Percentiles rank a stretch among this genome's conserved stretches.
phyloP scores from a whole-genome alignment of 2,113 vertebrate genomes.

The Phodopus roborovskii region DNA sequence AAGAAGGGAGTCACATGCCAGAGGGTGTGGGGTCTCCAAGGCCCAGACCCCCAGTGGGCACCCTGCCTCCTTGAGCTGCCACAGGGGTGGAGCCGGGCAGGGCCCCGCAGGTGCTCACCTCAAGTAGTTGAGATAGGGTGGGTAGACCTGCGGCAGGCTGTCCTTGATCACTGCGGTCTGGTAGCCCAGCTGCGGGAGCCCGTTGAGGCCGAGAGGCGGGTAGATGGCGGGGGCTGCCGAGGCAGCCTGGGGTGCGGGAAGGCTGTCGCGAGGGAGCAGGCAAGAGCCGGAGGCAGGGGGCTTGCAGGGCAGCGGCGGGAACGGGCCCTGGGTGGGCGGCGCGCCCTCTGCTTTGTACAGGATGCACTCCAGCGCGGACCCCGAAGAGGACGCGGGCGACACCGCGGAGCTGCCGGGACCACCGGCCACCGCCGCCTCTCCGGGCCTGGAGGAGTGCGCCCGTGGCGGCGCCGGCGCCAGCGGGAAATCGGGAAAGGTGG shows the following conservation, averaged over 20 bases:
- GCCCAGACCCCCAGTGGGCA: background rate
- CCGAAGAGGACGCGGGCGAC: conserved; percentile 36
- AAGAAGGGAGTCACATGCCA: too few species aligned
- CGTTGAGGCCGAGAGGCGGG: conserved; percentile 82
- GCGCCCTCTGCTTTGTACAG: conserved; percentile 85
- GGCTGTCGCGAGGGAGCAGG: conserved; percentile 73
- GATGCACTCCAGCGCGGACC: conserved; percentile 82
- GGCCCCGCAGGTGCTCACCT: conserved; percentile 80
- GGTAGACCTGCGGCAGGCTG: conserved; percentile 83
- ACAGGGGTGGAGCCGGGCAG: background rate
- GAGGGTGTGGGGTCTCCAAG: background rate
- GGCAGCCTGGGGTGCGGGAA: conserved; percentile 72
- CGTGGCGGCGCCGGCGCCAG: conserved; percentile 46
- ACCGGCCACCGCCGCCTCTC: background rate
- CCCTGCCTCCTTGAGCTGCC: background rate
- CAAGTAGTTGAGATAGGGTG: conserved; percentile 85
- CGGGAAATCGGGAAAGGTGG: conserved; percentile 74
- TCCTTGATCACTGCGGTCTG: conserved; percentile 84
- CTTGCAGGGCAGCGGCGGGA: conserved; percentile 68
- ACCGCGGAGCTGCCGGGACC: background rate
- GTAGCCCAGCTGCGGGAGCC: conserved; percentile 83
- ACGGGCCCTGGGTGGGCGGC: conserved; percentile 50
- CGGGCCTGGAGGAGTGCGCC: conserved; percentile 64
- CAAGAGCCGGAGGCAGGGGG: conserved; percentile 48
- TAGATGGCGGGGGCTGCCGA: conserved; percentile 78